Conservation (phyloP, 2,888 invertebrate genomes). For the Unio pictorum region DNA sequence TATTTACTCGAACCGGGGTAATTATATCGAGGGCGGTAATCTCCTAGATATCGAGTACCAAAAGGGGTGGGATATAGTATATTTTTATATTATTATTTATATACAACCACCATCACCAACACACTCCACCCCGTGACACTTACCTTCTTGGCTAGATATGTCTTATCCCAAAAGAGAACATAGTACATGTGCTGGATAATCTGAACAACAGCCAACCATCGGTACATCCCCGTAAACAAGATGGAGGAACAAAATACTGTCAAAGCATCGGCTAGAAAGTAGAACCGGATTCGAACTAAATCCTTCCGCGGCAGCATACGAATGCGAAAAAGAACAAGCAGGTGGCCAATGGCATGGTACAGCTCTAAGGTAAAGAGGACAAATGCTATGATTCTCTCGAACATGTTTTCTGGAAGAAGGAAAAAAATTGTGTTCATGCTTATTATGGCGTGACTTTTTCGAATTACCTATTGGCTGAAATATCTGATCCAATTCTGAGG, state of each 20-base stretch:
- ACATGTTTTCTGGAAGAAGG: neutral
- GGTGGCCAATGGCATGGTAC: conserved; percentile 59
- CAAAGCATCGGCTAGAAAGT: conserved; percentile 59
- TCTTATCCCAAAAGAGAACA: conserved; percentile 60
- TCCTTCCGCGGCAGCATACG: conserved; percentile 62
- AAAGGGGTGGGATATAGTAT: too few species aligned
- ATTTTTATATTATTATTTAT: too few species aligned
- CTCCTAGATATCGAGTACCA: too few species aligned
- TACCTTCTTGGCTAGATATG: conserved; percentile 55
- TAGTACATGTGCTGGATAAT: conserved; percentile 59
- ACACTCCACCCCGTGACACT: too few species aligned
- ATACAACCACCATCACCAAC: too few species aligned
- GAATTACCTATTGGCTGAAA: too few species aligned
- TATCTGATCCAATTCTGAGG: too few species aligned
- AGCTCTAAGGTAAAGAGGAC: conserved; percentile 48
- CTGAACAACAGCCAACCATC: conserved; percentile 57
- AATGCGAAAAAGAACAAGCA: conserved; percentile 53
- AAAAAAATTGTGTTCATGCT: too few species aligned
- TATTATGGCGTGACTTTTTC: too few species aligned
- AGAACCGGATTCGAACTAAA: conserved; percentile 54
- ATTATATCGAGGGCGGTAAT: too few species aligned
- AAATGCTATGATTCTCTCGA: conserved; percentile 25
- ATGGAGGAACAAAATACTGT: conserved; percentile 55
- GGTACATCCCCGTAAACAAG: conserved; percentile 49
- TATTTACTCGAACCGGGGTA: too few species aligned